phyloP scores from a whole-genome alignment of 2,113 vertebrate species.

The Leptocoma aspasia region DNA sequence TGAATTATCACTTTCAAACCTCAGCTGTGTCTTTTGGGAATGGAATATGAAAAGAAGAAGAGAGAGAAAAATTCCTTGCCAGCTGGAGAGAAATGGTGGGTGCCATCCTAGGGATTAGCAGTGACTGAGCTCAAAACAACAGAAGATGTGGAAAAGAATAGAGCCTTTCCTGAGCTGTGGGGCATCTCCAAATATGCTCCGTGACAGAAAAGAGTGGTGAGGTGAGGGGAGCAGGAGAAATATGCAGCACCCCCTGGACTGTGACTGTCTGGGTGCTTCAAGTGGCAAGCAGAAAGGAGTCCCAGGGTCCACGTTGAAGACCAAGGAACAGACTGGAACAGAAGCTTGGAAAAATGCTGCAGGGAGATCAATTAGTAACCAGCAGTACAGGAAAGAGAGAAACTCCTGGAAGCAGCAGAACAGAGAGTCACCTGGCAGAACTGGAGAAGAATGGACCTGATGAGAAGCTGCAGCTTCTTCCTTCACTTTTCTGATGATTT shows the following conservation, averaged over 20 bases:
- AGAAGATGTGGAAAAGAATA: not conserved
- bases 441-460: constrained; percentile 18
- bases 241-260: not conserved
- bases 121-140: not conserved
- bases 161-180: not conserved
- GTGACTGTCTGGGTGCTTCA: not conserved
- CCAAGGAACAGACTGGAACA: not conserved
- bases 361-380: not conserved
- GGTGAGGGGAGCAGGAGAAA: not conserved
- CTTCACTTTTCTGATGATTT: constrained; percentile 14
- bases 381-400: not conserved
- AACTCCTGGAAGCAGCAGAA: not conserved
- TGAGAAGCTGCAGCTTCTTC: constrained; percentile 15
- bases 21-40: not conserved
- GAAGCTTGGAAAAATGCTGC: not conserved
- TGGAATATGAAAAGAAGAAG: not conserved
- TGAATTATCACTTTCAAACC: not conserved
- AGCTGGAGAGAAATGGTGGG: not conserved
- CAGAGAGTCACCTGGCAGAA: constrained; percentile 9
- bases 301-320: rapidly evolving
- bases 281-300: not conserved
- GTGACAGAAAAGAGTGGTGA: not conserved
- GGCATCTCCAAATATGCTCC: not conserved
- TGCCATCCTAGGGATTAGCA: not conserved
- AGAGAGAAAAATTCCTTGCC: not conserved